Evolutionary conservation across 2,113 vertebrate species (phyloP), one percentile per base, ranked within the genome.

Genomic region (Sylvilagus bachmani): DNA sequence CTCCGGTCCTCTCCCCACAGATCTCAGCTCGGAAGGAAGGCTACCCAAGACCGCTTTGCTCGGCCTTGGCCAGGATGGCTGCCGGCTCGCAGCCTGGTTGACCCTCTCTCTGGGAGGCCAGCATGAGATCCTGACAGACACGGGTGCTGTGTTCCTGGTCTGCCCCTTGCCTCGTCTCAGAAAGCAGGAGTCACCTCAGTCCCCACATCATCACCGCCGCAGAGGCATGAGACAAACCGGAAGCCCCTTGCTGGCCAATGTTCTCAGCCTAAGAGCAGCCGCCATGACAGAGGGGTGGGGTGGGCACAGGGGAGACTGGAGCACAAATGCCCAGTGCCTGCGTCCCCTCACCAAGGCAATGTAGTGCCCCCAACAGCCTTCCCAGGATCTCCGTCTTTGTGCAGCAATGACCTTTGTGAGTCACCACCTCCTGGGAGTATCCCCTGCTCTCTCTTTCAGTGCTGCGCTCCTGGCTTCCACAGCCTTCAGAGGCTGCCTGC

Each of bases 401-500:
- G 53, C 13, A 91, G 66, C 58, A 38, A 31, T 33, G 27, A 93
- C 7, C 71, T 12, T n/a, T 0, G 0, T 61, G 70, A 24, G 31
- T 22, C 53, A 53, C 38, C 36, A 69, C 75, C 31, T 79, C 58
- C 71, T 67, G 55, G 25, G 78, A 90, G 55, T 6, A 38, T 62
- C 14, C 11, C 6, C 4, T 29, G 5, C 27, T 27, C 61, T 33
- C 79, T 67, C 53, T 69, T 51, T 29, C 31, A 64, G 71, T 67
- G 31, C 29, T 10, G 11, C 11, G 64, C 31, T 92, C 67, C 16
- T 29, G 10, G 2, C 62, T 89, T 11, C 53, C 21, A 14, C 27
- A 77, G 10, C 31, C 89, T 95, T 89, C 80, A 87, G 6, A 85
- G n/a, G n/a, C 49, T 89, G 21, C 53, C 62, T 75, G 67, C 88